Evolutionary conservation across 2,113 vertebrate genomes (phyloP).

Genomic region (Benitochromis conjunctus): DNA sequence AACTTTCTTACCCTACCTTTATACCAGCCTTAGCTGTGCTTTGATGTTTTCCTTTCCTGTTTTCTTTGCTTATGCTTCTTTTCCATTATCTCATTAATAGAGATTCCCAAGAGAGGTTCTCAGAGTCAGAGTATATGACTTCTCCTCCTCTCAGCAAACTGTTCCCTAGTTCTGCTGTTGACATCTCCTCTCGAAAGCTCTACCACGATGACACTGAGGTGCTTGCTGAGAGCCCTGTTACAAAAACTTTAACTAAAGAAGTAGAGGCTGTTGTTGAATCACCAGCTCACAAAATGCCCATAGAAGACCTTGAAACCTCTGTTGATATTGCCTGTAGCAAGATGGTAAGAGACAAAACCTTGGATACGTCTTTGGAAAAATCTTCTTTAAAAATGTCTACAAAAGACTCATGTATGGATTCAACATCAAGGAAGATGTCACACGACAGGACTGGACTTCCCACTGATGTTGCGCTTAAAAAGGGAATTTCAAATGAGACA

Average conservation of each 20-base stretch:
- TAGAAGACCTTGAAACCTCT: conserved; percentile 35
- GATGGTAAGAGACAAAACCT: conserved; percentile 22
- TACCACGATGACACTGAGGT: conserved; percentile 55
- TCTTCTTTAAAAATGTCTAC: conserved; percentile 9
- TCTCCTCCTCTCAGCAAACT: conserved; percentile 49
- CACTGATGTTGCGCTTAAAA: conserved; percentile 27
- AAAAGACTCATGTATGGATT: conserved; percentile 25
- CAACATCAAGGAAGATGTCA: conserved; percentile 25
- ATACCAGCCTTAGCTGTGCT: neutral
- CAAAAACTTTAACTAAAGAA: conserved; percentile 44
- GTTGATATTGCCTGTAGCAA: conserved; percentile 30
- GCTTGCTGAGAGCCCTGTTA: conserved; percentile 30
- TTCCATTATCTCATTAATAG: conserved; percentile 41
- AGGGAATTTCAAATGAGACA: conserved; percentile 28
- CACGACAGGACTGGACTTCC: conserved; percentile 34
- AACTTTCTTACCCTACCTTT: neutral
- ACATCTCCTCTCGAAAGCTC: conserved; percentile 46
- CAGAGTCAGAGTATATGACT: conserved; percentile 56
- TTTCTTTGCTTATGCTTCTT: neutral
- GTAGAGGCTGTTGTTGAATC: conserved; percentile 25
- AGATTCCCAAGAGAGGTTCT: conserved; percentile 60
- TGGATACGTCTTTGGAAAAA: conserved; percentile 27
- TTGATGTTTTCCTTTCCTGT: neutral
- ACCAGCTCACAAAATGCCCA: conserved; percentile 27
- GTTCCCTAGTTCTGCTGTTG: conserved; percentile 29